Evolutionary conservation across 37 sponge, comb jelly and placozoan species (phyloP), one percentile per base, ranked within the genome.

Genomic region (Spongilla lacustris): DNA sequence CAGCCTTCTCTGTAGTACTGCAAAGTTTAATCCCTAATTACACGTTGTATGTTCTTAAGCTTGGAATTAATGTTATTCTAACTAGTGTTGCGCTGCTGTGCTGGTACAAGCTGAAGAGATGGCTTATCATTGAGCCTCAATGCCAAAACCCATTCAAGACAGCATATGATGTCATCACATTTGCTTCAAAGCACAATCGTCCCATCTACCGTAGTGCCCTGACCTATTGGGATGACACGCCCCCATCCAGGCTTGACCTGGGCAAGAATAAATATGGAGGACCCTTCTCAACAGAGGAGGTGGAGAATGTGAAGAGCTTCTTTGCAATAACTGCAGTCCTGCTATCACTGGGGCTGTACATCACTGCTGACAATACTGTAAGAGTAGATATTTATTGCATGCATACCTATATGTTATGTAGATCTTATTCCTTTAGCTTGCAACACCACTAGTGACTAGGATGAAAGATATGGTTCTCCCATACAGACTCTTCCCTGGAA

Each of bases 261-360:
- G 82, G 76, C 69, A 88, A 80, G 49, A 25, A 31, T 29, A 8
- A 49, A 5, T 88, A 88, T 75, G 88, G 88, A 25, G 88, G 88
- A 30, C 81, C 81, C 21, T 88, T 88, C 81, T 81, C 81, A 4
- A 70, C 36, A 23, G 88, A 88, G 9, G 82, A 81, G 73, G 88
- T 88, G 3, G 88, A 88, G 34, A 75, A 80, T 68, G 88, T 88
- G 81, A 81, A 81, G 37, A 74, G 82, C 32, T 88, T 88, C 69
- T 88, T 81, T 81, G 67, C 69, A 68, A 88, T 88, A 28, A 21
- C 81, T 12, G 49, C 68, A 23, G 67, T 88, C 21, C 12, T 88
- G 31, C 12, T 68, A 32, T 33, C 82, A 4, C 11, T 75, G 27
- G 82, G 81, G 28, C 72, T 78, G 14, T 28, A 26, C 31, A 75